phyloP scores from a whole-genome alignment of 2,797 vertebrate species.

The Labeo calbasu region DNA sequence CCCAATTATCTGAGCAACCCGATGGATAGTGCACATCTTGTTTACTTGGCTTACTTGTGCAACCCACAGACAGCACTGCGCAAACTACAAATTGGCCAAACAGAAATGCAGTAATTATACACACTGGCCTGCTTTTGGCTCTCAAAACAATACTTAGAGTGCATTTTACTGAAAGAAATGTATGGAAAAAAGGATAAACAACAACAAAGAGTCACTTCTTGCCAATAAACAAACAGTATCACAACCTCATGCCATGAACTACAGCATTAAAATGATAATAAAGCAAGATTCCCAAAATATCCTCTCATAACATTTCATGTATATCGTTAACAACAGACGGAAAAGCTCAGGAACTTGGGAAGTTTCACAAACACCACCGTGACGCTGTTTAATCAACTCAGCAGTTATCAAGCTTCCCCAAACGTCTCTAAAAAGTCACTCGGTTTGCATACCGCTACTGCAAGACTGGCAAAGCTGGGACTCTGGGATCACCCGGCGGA shows the following conservation, averaged over 20 bases:
- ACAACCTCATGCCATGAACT: background rate
- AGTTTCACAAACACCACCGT: background rate
- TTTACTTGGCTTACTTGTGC: background rate
- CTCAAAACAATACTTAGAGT: background rate
- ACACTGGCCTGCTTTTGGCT: background rate
- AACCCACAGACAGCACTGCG: background rate
- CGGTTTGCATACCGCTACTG: background rate
- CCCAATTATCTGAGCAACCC: slow-evolving; percentile 1
- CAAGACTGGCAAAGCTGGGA: slow-evolving; percentile 11
- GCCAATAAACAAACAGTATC: background rate
- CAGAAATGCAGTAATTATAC: background rate
- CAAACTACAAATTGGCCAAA: slow-evolving; percentile 12
- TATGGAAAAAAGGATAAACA: background rate
- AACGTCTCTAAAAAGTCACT: slow-evolving; percentile 7
- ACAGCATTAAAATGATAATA: background rate
- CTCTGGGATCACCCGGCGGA: background rate
- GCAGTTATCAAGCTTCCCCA: background rate
- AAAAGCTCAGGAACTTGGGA: slow-evolving; percentile 21
- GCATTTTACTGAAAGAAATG: background rate
- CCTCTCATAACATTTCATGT: slow-evolving; percentile 3
- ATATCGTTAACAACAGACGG: slow-evolving; percentile 7
- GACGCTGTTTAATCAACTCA: slow-evolving; percentile 10
- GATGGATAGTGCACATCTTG: background rate
- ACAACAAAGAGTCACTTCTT: background rate
- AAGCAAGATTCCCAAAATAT: slow-evolving; percentile 16